Evolutionary conservation across 2,113 vertebrate genomes (phyloP), one percentile per base, ranked within the genome.

Genomic region (Platycercus adscitus): DNA sequence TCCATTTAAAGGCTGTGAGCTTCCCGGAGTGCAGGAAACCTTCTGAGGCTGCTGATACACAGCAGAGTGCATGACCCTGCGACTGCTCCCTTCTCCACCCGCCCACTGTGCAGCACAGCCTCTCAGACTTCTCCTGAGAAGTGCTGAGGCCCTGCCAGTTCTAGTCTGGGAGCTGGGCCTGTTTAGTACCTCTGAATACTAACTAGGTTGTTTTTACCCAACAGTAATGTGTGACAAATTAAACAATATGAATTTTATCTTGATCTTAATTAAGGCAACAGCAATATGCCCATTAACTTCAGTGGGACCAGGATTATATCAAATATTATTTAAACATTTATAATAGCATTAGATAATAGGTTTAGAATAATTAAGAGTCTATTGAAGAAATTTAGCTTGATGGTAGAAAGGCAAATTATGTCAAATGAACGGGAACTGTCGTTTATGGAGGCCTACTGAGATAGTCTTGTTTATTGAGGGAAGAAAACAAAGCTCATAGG

Each of bases 301-400:
- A 92, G 80, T 91, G 93, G 95, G 93, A 90, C 88, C 95, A 95
- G 82, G 83, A 90, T 95, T 93, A 81, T 93, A 96, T 93, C 56
- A 90, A 93, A 84, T 93, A 96, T 95, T 96, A 93, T 96, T 96
- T 97, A 96, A 96, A 96, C 95, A 94, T 95, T 97, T 96, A 95
- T 96, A 96, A 96, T 96, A 95, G 70, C 95, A 93, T 96, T 96
- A 94, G 95, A 93, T 96, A 96, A 96, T 96, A 93, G 92, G 56
- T 87, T 95, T 94, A 94, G 83, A 96, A 95, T 95, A 96, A 96
- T 97, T 96, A 96, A 96, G 88, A 97, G 81, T 92, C 95, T 95
- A 81, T 94, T 96, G 92, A 91, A 97, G 92, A 92, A 94, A 96
- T 96, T 91, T 96, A 94, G 77, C 93, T 93, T 90, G 93, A 92